Evolutionary conservation across 2,797 vertebrate genomes (phyloP).

Genomic region (Liasis olivaceus): DNA sequence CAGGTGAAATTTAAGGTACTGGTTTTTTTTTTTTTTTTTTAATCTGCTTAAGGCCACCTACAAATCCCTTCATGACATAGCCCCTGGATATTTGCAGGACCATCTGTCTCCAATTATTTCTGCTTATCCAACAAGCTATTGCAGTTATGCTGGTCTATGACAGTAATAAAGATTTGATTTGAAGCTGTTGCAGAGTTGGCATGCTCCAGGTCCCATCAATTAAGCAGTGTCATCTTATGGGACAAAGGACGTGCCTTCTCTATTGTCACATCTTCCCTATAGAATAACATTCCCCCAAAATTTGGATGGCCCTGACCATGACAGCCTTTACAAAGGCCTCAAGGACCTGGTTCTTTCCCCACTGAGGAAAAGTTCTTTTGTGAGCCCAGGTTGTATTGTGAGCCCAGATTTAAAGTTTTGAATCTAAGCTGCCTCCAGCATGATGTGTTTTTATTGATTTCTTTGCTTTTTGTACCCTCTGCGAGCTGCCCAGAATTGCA

Average conservation of each 20-base stretch:
- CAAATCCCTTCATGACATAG: neutral
- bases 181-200: neutral
- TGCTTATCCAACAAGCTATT: neutral
- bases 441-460: neutral
- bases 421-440: neutral
- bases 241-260: neutral
- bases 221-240: neutral
- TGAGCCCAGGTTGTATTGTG: neutral
- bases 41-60: no score
- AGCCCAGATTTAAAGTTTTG: neutral
- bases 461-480: neutral
- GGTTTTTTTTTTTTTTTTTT: no score
- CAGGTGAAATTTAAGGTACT: neutral
- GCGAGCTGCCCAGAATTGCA: neutral
- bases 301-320: neutral
- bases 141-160: neutral
- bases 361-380: neutral
- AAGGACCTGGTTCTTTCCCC: neutral
- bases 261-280: neutral
- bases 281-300: neutral
- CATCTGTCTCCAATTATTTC: neutral
- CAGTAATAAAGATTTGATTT: no score
- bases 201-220: neutral
- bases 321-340: neutral
- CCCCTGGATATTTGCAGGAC: neutral